Percentiles rank a stretch among this genome's conserved stretches.
These are phyloP conservation scores for Romanogobio albipinnatus DNA, from an alignment of 2,113 vertebrate species.

Conservation along the genomic window DNA sequence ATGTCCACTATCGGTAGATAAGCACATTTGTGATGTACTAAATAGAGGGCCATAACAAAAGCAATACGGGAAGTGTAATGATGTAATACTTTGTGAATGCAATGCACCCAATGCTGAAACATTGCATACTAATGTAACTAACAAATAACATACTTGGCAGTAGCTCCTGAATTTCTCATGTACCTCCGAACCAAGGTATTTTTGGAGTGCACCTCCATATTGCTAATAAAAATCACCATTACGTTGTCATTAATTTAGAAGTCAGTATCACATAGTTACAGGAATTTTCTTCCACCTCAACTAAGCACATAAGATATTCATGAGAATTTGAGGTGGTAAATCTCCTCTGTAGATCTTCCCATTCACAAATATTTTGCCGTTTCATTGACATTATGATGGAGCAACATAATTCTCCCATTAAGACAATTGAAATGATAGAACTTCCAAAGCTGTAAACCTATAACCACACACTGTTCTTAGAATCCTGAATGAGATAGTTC, in stretches of 20 bases:
- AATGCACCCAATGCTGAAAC: neutral
- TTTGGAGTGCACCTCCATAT: neutral
- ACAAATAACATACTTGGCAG: too few relatives aligned
- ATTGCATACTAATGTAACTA: neutral
- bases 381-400: neutral
- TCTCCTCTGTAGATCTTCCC: neutral
- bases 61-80: neutral
- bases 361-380: neutral
- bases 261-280: neutral
- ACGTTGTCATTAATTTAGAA: neutral
- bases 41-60: neutral
- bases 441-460: conserved; percentile 31
- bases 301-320: neutral
- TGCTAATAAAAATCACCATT: neutral
- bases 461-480: conserved; percentile 7
- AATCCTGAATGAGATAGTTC: conserved; percentile 39
- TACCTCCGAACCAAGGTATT: neutral
- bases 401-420: neutral
- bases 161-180: neutral
- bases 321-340: neutral
- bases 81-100: neutral
- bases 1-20: neutral
- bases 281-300: conserved; percentile 2
- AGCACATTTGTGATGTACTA: neutral
- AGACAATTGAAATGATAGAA: conserved; percentile 29